These are phyloP conservation scores for Paedocypris sp. DNA, from an alignment of 2,113 vertebrate species.

Conservation along the genomic window DNA sequence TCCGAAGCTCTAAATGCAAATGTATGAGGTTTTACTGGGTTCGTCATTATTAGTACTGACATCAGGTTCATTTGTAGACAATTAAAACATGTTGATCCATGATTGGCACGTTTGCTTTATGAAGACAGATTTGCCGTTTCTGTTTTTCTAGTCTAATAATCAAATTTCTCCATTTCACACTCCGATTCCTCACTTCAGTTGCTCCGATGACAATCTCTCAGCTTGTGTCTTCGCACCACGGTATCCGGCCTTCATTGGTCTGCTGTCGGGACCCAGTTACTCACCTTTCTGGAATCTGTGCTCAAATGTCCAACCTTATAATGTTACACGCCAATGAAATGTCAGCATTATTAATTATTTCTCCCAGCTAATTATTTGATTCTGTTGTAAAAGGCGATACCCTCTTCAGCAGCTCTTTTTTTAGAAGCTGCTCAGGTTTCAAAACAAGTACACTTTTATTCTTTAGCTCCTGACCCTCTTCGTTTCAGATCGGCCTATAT, in stretches of 20 bases:
- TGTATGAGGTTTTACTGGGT: no score
- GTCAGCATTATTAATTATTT: background rate
- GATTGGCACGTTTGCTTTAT: no score
- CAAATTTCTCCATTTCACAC: no score
- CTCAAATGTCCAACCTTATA: slow-evolving; percentile 10
- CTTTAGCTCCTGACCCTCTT: slow-evolving; percentile 18
- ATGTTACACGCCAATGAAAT: slow-evolving; percentile 8
- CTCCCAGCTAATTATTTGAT: slow-evolving; percentile 18
- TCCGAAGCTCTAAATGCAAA: no score
- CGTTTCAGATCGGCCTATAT: slow-evolving; percentile 34
- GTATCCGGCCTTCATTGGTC: background rate
- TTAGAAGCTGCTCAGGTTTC: slow-evolving; percentile 25
- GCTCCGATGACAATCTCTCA: no score
- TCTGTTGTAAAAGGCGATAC: slow-evolving; percentile 1
- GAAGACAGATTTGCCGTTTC: no score
- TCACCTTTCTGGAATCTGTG: background rate
- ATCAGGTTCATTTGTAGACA: no score
- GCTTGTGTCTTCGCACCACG: background rate
- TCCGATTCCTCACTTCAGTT: no score
- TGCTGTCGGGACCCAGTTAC: background rate
- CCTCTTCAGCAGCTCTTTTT: background rate
- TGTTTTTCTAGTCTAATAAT: no score
- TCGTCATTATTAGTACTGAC: no score
- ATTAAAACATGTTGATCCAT: no score
- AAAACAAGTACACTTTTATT: slow-evolving; percentile 31